Evolutionary conservation across 2,888 invertebrate species (phyloP).

Genomic region (Exephanes ischioxanthus): DNA sequence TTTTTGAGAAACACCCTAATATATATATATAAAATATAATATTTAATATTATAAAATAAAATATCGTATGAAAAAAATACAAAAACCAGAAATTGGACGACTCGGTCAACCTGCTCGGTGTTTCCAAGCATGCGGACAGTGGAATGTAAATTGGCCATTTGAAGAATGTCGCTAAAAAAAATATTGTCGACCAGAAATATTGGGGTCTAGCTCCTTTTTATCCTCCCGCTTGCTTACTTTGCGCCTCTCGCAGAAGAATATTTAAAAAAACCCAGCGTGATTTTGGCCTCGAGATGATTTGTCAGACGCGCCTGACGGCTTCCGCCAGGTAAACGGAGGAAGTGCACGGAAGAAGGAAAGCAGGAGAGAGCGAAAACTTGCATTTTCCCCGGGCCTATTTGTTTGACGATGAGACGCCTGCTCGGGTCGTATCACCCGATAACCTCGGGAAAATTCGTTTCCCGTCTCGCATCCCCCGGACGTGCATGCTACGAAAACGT

Average conservation of each 20-base stretch:
- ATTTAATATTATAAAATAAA: too few species aligned
- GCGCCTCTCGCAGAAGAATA: constrained; percentile 5
- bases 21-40: too few species aligned
- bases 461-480: background rate
- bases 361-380: background rate
- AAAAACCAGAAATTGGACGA: constrained; percentile 37
- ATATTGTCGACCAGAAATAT: background rate
- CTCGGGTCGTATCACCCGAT: background rate
- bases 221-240: background rate
- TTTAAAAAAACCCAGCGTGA: background rate
- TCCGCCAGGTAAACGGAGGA: constrained; percentile 16
- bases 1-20: too few species aligned
- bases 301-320: background rate
- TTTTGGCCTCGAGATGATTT: constrained; percentile 20
- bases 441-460: constrained; percentile 14
- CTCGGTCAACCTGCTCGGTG: constrained; percentile 3
- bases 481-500: constrained; percentile 47
- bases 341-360: constrained; percentile 6
- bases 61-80: constrained; percentile 16
- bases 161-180: constrained; percentile 20
- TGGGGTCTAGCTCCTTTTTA: background rate
- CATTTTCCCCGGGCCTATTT: constrained; percentile 31
- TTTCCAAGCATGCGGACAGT: background rate
- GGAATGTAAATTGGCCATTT: constrained; percentile 34
- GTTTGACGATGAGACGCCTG: constrained; percentile 35